A percentile compares a stretch with the other conserved stretches of the same genome.
phyloP scores from a whole-genome alignment of 2,113 vertebrate genomes.

The Dicentrarchus labrax region DNA sequence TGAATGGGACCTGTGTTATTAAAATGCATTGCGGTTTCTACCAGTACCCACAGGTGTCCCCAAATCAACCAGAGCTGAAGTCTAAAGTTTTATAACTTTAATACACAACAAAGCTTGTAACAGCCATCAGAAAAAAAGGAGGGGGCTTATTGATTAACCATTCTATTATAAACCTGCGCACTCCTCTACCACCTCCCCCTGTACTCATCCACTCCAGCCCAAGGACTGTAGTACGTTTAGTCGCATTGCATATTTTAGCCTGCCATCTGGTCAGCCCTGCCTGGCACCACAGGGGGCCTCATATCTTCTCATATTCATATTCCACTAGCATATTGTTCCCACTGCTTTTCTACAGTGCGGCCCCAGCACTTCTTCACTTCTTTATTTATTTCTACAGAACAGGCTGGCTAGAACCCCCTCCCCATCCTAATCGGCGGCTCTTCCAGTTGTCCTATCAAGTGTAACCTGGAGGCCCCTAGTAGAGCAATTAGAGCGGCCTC shows the following conservation, averaged over 20 bases:
- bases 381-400: slow-evolving; percentile 95
- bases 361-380: slow-evolving; percentile 83
- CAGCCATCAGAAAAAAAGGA: slow-evolving; percentile 22
- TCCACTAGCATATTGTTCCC: slow-evolving; percentile 98
- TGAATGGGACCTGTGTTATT: slow-evolving; percentile 3
- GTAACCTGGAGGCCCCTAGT: slow-evolving; percentile 98
- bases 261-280: slow-evolving; percentile 93
- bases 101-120: slow-evolving; percentile 11
- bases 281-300: slow-evolving; percentile 90
- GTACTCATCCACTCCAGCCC: slow-evolving; percentile 57
- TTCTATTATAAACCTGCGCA: slow-evolving; percentile 57
- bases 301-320: slow-evolving; percentile 94
- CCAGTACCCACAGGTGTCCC: slow-evolving; percentile 19
- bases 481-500: slow-evolving; percentile 99
- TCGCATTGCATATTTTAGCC: slow-evolving; percentile 93
- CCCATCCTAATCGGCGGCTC: slow-evolving; percentile 88
- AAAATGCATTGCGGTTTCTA: slow-evolving; percentile 11
- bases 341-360: slow-evolving; percentile 86
- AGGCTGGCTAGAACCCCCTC: slow-evolving; percentile 74
- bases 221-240: slow-evolving; percentile 80
- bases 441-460: slow-evolving; percentile 99
- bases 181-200: slow-evolving; percentile 39
- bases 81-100: slow-evolving; percentile 36
- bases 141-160: slow-evolving; percentile 20
- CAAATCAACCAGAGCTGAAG: not conserved